Percentiles rank a stretch among this genome's conserved stretches.
Conservation (phyloP, 2,797 vertebrate genomes). For the Aplochiton taeniatus region DNA sequence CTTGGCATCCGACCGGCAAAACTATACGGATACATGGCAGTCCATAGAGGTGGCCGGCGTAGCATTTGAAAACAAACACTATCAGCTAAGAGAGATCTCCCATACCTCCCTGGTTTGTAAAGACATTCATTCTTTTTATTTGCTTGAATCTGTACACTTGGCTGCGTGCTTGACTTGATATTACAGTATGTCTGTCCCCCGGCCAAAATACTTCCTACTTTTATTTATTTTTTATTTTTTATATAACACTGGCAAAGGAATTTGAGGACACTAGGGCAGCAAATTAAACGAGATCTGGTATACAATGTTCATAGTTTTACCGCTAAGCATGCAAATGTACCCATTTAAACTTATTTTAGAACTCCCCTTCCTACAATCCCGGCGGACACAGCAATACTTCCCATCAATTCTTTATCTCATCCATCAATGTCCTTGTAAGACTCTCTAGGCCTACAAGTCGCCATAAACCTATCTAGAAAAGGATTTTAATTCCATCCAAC, state of each 20-base stretch:
- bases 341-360: no score
- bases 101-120: constrained; percentile 75
- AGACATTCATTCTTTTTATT: constrained; percentile 64
- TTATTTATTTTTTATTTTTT: constrained; percentile 55
- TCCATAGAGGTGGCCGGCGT: constrained; percentile 56
- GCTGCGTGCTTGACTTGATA: constrained; percentile 76
- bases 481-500: constrained; percentile 52
- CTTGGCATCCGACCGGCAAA: constrained; percentile 57
- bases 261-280: constrained; percentile 43
- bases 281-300: constrained; percentile 50
- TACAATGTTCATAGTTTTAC: constrained; percentile 33
- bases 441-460: neutral
- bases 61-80: constrained; percentile 69
- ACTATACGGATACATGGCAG: constrained; percentile 67
- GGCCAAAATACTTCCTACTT: constrained; percentile 72
- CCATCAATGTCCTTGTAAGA: neutral
- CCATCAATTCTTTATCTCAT: neutral
- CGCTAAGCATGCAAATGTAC: no score
- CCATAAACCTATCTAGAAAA: constrained; percentile 44
- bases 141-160: constrained; percentile 76
- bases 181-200: constrained; percentile 71
- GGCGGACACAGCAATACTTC: no score
- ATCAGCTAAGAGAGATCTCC: constrained; percentile 60
- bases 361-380: no score
- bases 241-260: constrained; percentile 58